phyloP scores from a whole-genome alignment of 2,888 invertebrate genomes.

The Fabriciana adippe region DNA sequence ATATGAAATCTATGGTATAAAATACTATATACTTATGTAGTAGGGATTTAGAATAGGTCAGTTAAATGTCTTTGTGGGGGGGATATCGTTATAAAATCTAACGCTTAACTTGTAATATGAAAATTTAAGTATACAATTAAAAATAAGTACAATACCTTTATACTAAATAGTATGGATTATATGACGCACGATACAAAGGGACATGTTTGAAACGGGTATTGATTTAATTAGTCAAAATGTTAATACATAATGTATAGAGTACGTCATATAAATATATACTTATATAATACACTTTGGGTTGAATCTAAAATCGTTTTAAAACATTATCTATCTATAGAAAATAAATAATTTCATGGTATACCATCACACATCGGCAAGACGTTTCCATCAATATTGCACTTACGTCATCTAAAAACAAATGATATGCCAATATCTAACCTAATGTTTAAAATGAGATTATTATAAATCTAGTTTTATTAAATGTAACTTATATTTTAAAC shows the following conservation, averaged over 20 bases:
- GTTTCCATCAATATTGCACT: conserved; percentile 67
- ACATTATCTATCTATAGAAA: conserved; percentile 35
- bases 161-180: conserved; percentile 21
- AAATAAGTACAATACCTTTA: conserved; percentile 39
- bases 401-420: conserved; percentile 54
- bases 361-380: conserved; percentile 65
- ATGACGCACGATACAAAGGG: conserved; percentile 20
- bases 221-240: background rate
- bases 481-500: conserved; percentile 1
- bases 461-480: conserved; percentile 15
- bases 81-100: conserved; percentile 37
- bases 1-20: conserved; percentile 48
- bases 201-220: background rate
- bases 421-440: conserved; percentile 68
- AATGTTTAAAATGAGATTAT: conserved; percentile 32
- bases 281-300: conserved; percentile 56
- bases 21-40: conserved; percentile 42
- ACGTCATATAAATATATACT: conserved; percentile 20
- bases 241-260: background rate
- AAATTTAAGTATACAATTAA: conserved; percentile 32
- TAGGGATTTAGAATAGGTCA: conserved; percentile 34
- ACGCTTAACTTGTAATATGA: conserved; percentile 34
- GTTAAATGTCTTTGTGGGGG: conserved; percentile 35
- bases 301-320: conserved; percentile 38
- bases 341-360: conserved; percentile 35